Conservation (phyloP, 2,113 vertebrate genomes). For the Hemicordylus capensis region DNA sequence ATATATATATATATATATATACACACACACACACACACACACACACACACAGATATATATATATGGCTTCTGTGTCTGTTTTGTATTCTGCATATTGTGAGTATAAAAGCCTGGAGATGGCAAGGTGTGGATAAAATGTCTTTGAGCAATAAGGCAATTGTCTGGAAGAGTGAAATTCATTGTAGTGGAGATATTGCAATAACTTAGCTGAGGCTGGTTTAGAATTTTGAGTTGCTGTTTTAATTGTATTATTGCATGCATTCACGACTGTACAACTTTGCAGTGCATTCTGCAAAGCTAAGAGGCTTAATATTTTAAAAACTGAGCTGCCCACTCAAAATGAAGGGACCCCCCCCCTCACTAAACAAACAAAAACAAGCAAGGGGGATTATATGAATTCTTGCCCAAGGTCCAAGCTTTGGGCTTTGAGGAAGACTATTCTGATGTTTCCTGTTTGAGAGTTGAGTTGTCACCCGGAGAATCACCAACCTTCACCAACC, state of each 20-base stretch:
- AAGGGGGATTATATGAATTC: slow-evolving; percentile 11
- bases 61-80: slow-evolving; percentile 42
- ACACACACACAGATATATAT: no score
- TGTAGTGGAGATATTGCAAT: slow-evolving; percentile 11
- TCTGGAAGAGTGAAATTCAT: slow-evolving; percentile 31
- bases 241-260: background rate
- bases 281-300: slow-evolving; percentile 25
- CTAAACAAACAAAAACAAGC: slow-evolving; percentile 16
- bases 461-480: background rate
- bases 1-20: no score
- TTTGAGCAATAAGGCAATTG: slow-evolving; percentile 44
- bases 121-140: slow-evolving; percentile 23
- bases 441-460: background rate
- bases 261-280: background rate
- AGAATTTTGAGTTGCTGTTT: background rate
- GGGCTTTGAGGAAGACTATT: background rate
- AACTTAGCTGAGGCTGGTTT: background rate
- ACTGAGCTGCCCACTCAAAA: slow-evolving; percentile 34
- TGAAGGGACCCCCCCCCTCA: no score
- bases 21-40: no score
- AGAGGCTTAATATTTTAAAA: slow-evolving; percentile 48
- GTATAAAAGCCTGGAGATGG: slow-evolving; percentile 14
- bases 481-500: background rate
- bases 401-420: background rate
- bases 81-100: slow-evolving; percentile 16